phyloP scores from a whole-genome alignment of 2,797 vertebrate species.

The Decapterus maruadsi region DNA sequence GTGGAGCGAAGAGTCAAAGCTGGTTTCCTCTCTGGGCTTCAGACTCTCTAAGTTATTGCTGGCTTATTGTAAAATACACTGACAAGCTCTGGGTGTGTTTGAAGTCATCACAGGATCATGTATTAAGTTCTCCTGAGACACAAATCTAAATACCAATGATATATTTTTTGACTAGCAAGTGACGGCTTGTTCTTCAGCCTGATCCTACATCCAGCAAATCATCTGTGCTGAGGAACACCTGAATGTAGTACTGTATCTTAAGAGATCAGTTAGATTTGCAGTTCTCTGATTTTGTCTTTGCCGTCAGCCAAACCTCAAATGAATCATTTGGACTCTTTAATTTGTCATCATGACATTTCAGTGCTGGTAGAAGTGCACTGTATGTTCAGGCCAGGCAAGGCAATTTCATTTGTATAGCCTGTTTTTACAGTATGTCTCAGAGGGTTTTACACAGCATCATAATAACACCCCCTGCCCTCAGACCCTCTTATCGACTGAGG shows the following conservation, averaged over 20 bases:
- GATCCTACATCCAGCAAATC: slow-evolving; percentile 12
- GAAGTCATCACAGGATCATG: slow-evolving; percentile 3
- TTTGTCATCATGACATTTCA: slow-evolving; percentile 8
- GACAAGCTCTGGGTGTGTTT: slow-evolving; percentile 32
- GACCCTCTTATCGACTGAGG: too few species aligned
- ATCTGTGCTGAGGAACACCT: slow-evolving; percentile 12
- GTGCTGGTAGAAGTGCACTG: neutral
- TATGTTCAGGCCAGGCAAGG: neutral
- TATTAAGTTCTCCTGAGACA: slow-evolving; percentile 26
- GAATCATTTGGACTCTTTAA: neutral
- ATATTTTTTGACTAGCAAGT: slow-evolving; percentile 12
- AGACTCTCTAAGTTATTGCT: slow-evolving; percentile 34
- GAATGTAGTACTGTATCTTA: neutral
- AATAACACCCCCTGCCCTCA: too few species aligned
- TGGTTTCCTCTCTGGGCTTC: slow-evolving; percentile 47
- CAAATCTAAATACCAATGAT: slow-evolving; percentile 40
- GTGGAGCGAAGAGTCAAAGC: slow-evolving; percentile 28
- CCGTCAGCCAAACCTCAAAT: neutral
- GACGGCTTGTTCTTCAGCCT: neutral
- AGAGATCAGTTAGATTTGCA: neutral
- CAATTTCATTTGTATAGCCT: too few species aligned
- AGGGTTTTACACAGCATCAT: too few species aligned
- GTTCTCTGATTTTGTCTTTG: neutral
- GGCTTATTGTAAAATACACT: slow-evolving; percentile 28
- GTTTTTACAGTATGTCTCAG: too few species aligned